phyloP scores from a whole-genome alignment of 2,113 vertebrate genomes.

The Toxotes chatareus region DNA sequence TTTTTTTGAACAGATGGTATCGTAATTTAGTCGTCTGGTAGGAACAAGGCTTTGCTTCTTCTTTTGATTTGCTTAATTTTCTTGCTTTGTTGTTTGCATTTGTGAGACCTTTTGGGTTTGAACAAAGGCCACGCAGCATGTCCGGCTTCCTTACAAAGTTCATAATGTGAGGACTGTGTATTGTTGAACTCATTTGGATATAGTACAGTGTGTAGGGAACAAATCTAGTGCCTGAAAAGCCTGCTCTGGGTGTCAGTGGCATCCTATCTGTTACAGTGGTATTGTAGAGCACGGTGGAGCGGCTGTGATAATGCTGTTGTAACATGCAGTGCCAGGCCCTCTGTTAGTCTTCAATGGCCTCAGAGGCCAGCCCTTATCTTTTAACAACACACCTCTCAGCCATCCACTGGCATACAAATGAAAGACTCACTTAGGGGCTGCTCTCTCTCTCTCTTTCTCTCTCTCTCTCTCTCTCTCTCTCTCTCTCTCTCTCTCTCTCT shows the following conservation, averaged over 20 bases:
- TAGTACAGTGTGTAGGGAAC: constrained; percentile 25
- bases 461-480: constrained; percentile 35
- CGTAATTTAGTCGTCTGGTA: constrained; percentile 48
- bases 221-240: constrained; percentile 43
- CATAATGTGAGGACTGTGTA: constrained; percentile 8
- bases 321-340: constrained; percentile 78
- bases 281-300: constrained; percentile 74
- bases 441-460: constrained; percentile 45
- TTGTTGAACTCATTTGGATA: constrained; percentile 60
- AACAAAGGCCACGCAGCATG: not conserved
- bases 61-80: constrained; percentile 55
- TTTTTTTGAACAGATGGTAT: constrained; percentile 65
- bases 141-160: constrained; percentile 1
- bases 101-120: constrained; percentile 34
- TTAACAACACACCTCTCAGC: constrained; percentile 84
- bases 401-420: constrained; percentile 82
- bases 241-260: constrained; percentile 51
- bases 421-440: constrained; percentile 81
- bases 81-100: constrained; percentile 31
- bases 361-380: constrained; percentile 84
- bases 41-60: constrained; percentile 37
- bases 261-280: constrained; percentile 74
- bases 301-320: constrained; percentile 70
- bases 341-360: constrained; percentile 77
- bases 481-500: constrained; percentile 38